Evolutionary conservation across 2,113 vertebrate genomes (phyloP), one percentile per base, ranked within the genome.

Genomic region (Indicator maculatus): DNA sequence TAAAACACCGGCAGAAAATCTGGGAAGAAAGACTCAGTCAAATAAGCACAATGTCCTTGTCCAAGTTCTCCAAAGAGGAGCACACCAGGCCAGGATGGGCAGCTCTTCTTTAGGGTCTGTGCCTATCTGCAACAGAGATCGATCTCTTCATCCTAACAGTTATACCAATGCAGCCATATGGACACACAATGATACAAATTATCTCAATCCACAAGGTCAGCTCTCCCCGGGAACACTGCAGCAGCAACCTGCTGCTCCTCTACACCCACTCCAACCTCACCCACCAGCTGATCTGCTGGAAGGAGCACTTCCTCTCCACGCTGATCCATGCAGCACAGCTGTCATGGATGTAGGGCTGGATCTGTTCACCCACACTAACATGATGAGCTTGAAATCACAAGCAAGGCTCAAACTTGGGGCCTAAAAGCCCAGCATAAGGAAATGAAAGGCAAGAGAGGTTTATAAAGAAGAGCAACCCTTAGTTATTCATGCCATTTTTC

Each of bases 231-330:
- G 44, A 18, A 18, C 38, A 75, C 31, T 1, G 6, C 45, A 88
- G 67, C 17, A 78, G 60, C 30, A 67, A 8, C 72, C 7, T 0
- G 3, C 26, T 33, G 70, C 66, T 91, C 55, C 59, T 64, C 9
- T 52, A 23, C 17, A 27, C 3, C 28, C 0, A 0, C 30, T 66
- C 30, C 47, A 23, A 26, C 24, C 16, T 0, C 7, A 14, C 9
- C 41, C 47, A 30, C 19, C 38, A 21, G 88, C 66, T 1, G 0
- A 50, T 73, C 69, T 30, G 60, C 56, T 75, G 70, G n/a, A 60
- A 38, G 58, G n/a, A 85, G 16, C 1, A 1, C 26, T 67, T 53
- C 56, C 17, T 41, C 33, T 28, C 52, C 12, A 0, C 12, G 11
- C 20, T 1, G 1, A 8, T 26, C 63, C 55, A 1, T 8, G 38